These are phyloP conservation scores for Pristis pectinata DNA, from an alignment of 2,797 vertebrate genomes.

Conservation along the genomic window DNA sequence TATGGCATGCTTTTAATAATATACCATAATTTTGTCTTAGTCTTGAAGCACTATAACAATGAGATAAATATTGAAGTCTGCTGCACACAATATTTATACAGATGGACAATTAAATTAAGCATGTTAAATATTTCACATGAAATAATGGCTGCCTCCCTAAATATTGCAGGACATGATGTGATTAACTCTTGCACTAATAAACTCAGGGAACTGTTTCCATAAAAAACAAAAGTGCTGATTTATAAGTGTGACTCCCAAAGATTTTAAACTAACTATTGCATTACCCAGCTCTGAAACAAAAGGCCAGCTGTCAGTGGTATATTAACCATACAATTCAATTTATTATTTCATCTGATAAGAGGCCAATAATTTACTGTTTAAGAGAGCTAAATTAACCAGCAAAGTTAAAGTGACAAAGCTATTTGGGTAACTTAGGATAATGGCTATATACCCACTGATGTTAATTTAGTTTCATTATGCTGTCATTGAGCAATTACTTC, in stretches of 20 bases:
- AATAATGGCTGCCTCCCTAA: no score
- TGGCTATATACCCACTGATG: neutral
- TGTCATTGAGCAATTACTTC: neutral
- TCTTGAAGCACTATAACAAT: neutral
- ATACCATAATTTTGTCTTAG: neutral
- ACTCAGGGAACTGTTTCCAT: neutral
- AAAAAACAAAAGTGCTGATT: neutral
- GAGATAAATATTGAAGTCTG: neutral
- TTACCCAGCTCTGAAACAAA: neutral
- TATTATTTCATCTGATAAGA: neutral
- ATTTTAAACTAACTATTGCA: neutral
- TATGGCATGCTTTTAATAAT: neutral
- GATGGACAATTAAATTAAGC: neutral
- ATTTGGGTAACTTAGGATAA: neutral
- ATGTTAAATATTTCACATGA: neutral
- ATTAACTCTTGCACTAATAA: neutral
- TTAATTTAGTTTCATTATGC: neutral
- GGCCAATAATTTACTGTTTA: neutral
- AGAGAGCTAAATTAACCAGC: neutral
- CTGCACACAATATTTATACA: neutral
- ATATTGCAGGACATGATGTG: neutral
- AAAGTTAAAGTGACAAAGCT: neutral
- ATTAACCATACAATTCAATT: neutral
- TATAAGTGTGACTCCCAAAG: neutral
- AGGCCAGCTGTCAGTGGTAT: neutral